These are phyloP conservation scores for Calidris pygmaea DNA, from an alignment of 2,113 vertebrate genomes.

Conservation along the genomic window DNA sequence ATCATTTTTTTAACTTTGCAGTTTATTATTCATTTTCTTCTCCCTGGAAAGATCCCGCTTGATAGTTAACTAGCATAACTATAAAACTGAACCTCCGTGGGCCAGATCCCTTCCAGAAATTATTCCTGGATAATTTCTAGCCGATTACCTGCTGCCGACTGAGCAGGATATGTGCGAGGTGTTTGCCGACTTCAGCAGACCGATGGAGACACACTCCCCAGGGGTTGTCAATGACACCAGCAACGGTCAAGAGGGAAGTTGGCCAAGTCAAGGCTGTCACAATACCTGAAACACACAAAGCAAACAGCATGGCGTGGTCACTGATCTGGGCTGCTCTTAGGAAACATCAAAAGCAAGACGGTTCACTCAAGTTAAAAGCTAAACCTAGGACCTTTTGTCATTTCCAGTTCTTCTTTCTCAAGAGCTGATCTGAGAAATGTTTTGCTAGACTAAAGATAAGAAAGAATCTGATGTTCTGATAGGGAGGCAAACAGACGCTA, in stretches of 20 bases:
- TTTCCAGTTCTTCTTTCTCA: slow-evolving; percentile 32
- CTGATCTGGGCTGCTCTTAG: background rate
- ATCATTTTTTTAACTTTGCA: background rate
- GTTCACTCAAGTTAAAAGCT: background rate
- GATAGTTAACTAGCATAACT: background rate
- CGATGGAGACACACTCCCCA: slow-evolving; percentile 95
- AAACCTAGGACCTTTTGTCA: background rate
- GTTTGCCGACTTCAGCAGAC: slow-evolving; percentile 92
- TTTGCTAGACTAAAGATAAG: slow-evolving; percentile 32
- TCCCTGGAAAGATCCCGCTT: background rate
- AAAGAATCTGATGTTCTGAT: background rate
- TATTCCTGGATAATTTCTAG: background rate
- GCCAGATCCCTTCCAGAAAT: background rate
- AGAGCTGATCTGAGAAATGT: background rate
- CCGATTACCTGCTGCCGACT: slow-evolving; percentile 86
- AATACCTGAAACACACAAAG: slow-evolving; percentile 78
- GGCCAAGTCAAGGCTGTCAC: slow-evolving; percentile 92
- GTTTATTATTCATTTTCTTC: background rate
- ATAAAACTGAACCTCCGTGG: background rate
- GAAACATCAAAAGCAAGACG: background rate
- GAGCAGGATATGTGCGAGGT: slow-evolving; percentile 90
- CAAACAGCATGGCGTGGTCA: background rate
- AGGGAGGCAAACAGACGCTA: background rate
- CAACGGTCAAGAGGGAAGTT: slow-evolving; percentile 84
- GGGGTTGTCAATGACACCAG: slow-evolving; percentile 94